Evolutionary conservation across 1,140 invertebrate species (phyloP).

Genomic region (Drosophila biarmipes): DNA sequence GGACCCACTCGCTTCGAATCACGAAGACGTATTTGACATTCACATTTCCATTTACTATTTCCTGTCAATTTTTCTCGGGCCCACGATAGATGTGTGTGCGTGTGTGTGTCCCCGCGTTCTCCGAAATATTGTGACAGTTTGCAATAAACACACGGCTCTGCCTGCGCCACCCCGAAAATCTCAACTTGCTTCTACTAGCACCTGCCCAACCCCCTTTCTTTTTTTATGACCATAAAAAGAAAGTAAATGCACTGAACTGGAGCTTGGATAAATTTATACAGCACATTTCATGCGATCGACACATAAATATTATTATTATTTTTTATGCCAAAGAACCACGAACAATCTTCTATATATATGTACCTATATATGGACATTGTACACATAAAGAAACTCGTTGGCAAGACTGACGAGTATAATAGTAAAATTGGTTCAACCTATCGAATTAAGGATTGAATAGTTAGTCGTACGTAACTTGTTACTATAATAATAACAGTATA

Average conservation of each 20-base stretch:
- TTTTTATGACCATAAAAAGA: slow-evolving; percentile 40
- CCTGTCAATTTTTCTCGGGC: slow-evolving; percentile 54
- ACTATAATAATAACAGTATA: too few species aligned
- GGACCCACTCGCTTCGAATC: background rate
- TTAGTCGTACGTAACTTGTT: too few species aligned
- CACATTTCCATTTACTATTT: slow-evolving; percentile 45
- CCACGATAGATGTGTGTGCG: background rate
- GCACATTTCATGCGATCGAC: slow-evolving; percentile 79
- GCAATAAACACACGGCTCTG: slow-evolving; percentile 62
- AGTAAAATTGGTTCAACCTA: too few species aligned
- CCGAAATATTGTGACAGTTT: slow-evolving; percentile 72
- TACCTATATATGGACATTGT: slow-evolving; percentile 1
- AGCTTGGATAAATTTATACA: slow-evolving; percentile 73
- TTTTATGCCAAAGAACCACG: slow-evolving; percentile 33
- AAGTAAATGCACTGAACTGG: slow-evolving; percentile 60
- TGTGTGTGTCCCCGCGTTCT: slow-evolving; percentile 17
- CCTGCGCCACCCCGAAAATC: slow-evolving; percentile 1
- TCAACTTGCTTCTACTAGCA: background rate
- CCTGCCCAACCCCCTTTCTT: background rate
- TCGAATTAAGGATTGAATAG: too few species aligned
- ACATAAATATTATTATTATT: slow-evolving; percentile 77
- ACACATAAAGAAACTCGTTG: too few species aligned
- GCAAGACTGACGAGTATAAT: too few species aligned
- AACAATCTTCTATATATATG: background rate
- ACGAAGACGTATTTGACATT: slow-evolving; percentile 26